Evolutionary conservation across 2,797 vertebrate genomes (phyloP), one percentile per base, ranked within the genome.

Genomic region (Hyperoplus lanceolatus): DNA sequence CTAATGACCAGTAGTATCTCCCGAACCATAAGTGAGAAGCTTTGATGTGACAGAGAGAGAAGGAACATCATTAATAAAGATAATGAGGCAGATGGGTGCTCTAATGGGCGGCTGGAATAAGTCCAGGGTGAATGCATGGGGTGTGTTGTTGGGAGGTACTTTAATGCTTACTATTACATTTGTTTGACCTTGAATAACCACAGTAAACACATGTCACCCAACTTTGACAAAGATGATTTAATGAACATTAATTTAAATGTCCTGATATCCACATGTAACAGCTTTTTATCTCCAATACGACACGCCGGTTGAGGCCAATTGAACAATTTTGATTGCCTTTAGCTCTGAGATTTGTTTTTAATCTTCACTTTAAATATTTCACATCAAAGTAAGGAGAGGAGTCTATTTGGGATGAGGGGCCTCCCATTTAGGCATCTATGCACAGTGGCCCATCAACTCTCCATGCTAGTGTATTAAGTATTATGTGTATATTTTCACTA

Each of bases 1-100:
- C 84, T 90, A 92, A 94, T 89, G 90, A 90, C 89, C 85, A 4
- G 73, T 60, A 66, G 81, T 86, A 90, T 93, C 88, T 72, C 85
- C 85, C 88, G 87, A 90, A 68, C 83, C 75, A 74, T 49, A 59
- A 87, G 76, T 79, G 81, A 85, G 91, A 94, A 69, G 73, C 91
- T 91, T 84, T 92, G 88, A 93, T 90, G 87, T 89, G 93, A 91
- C 83, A 82, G 70, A 79, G 59, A 79, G 79, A 78, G 75, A 86
- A 86, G 81, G 65, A 84, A 85, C 90, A 91, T 93, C 90, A 94
- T 94, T 94, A 93, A 93, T 93, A 92, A 90, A 90, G 87, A 92
- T 93, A 94, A 93, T 92, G 90, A 93, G 87, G 87, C 86, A 84
- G 83, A 92, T 81, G 91, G 83, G 75, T 75, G 77, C 78, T 85